phyloP scores from a whole-genome alignment of 2,113 vertebrate species.

The Nymphicus hollandicus region DNA sequence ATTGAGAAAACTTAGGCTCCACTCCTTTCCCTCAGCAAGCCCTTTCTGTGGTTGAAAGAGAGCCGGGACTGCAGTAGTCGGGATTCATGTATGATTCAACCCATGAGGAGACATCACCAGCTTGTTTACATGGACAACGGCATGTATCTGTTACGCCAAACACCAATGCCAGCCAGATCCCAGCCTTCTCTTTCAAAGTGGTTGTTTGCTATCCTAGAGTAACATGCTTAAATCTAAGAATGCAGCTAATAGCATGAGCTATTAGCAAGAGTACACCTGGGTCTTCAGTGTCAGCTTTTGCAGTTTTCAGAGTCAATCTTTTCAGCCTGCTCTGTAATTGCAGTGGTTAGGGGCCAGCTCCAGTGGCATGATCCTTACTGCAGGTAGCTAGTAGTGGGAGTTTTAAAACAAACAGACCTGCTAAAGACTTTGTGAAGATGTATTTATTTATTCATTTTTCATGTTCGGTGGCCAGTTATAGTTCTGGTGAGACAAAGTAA shows the following conservation, averaged over 20 bases:
- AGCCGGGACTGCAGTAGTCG: neutral
- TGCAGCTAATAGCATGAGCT: neutral
- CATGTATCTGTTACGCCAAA: neutral
- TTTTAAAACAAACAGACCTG: neutral
- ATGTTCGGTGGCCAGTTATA: neutral
- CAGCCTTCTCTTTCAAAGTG: neutral
- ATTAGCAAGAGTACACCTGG: neutral
- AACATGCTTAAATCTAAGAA: neutral
- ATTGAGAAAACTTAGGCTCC: neutral
- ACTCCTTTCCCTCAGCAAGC: neutral
- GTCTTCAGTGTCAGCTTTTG: neutral
- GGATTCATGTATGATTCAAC: neutral
- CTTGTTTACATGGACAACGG: neutral
- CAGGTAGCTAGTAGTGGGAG: neutral
- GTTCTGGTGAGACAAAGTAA: neutral
- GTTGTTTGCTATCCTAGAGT: neutral
- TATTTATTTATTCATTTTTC: neutral
- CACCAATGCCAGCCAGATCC: neutral
- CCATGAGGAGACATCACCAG: neutral
- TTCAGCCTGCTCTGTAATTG: neutral
- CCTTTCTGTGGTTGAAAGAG: neutral
- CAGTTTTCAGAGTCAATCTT: neutral
- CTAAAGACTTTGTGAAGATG: neutral
- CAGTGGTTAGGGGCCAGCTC: neutral
- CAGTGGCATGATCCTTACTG: neutral